Evolutionary conservation across 2,113 vertebrate genomes (phyloP), one percentile per base, ranked within the genome.

Genomic region (Arothron firmamentum): DNA sequence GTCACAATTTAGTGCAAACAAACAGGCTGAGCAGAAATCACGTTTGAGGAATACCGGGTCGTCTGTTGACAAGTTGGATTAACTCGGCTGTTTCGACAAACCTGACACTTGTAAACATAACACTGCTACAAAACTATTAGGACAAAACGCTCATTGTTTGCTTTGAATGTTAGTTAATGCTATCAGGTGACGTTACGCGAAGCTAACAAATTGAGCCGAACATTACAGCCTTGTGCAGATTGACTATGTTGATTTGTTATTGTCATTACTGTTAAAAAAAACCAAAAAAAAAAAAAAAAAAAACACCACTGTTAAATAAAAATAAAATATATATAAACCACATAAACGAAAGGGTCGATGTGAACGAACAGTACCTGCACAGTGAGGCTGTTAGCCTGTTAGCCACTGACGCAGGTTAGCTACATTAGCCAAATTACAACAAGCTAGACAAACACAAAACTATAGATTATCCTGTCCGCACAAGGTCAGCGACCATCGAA

Each of bases 361-460:
- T 1, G 21, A 0, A 62, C 74, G 45, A 56, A 64, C 20, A 21
- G 1, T 54, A 74, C 73, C 75, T 74, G 52, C 34, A 16, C 6
- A 3, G 15, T 46, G 7, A 58, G 46, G 54, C 57, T 28, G 67
- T 38, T 73, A 62, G 62, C 65, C 49, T 45, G 58, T 80, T 86
- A 86, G 18, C 42, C 42, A 18, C 70, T 80, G 76, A 77, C 72
- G 79, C 60, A 82, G 63, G 56, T 74, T 72, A 70, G 73, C 74
- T 28, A 12, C 28, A 4, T 0, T 0, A 10, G 72, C 59, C 72
- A 56, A 58, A 42, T 31, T 15, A 28, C 18, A 8, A 53, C 17
- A 3, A 21, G 13, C 54, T 4, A 1, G 2, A 18, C 25, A 17
- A 11, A 3, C 5, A 18, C 15, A 25, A 59, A 43, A 56, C 17